Base-by-base conservation (phyloP, 2,113 vertebrate species). In the Lates calcarifer region DNA sequence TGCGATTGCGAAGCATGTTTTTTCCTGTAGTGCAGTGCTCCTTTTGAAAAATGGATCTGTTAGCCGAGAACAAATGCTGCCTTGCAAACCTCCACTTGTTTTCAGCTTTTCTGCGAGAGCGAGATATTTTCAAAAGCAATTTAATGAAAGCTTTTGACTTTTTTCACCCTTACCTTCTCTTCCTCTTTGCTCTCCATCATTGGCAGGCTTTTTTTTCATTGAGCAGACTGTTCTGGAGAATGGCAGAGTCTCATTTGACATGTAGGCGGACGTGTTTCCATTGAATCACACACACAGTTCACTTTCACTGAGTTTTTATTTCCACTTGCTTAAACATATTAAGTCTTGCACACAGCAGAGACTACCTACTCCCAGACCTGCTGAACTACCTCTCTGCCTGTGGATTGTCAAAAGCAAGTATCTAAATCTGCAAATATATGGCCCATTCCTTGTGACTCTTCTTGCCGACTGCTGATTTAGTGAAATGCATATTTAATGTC, bases 401-500 rank as follows among this genome's bases (percentile, higher is more conserved):
- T 60, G 61, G 29, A 81, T 63, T 70, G 79, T 82, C 82, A 67
- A 74, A 57, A 71, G 69, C 28, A 66, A 65, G 60, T 77, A 77
- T 79, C 31, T 71, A 81, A 88, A 85, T 86, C 83, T 83, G 22
- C 68, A 72, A 62, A 81, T 76, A 70, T 64, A 78, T 13, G 7
- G 43, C 35, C 56, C 7, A 24, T 69, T 89, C 60, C 68, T 70
- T 76, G 88, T 78, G 67, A 79, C 70, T 74, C 71, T 56, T 64
- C 45, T 53, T 67, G 39, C 56, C 5, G 24, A 65, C 62, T 84
- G 87, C 85, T 89, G 87, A 83, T 80, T 89, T 84, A 63, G 88
- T 87, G 62, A 89, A 90, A 92, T 87, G 79, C 83, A 89, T 81
- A 81, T 89, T 92, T 86, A 86, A 91, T 87, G 79, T 79, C 1